Evolutionary conservation across 2,113 vertebrate genomes (phyloP).

Genomic region (Promerops cafer): DNA sequence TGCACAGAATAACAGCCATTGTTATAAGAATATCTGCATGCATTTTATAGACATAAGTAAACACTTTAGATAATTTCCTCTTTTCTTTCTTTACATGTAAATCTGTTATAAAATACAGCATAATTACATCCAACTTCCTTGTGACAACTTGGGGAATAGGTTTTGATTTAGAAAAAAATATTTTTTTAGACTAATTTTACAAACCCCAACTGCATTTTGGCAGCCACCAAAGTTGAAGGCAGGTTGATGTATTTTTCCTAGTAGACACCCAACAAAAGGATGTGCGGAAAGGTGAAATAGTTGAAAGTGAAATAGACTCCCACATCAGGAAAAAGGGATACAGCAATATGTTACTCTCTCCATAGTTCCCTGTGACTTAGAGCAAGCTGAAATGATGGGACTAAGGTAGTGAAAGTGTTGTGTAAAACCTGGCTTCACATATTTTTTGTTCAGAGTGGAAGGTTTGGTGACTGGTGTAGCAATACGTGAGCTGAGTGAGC

Average conservation of each 20-base stretch:
- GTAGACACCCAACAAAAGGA: neutral
- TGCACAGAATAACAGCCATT: neutral
- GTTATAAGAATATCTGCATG: neutral
- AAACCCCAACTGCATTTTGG: neutral
- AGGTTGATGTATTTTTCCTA: neutral
- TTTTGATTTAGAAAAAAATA: neutral
- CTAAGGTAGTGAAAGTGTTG: neutral
- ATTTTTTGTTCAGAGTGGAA: neutral
- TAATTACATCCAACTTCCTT: neutral
- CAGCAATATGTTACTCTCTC: neutral
- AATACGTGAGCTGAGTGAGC: neutral
- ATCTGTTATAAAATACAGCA: neutral
- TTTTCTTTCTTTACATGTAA: neutral
- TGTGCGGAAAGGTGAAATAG: neutral
- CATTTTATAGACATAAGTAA: neutral
- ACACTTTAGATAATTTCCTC: neutral
- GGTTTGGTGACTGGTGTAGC: neutral
- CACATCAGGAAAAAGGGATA: neutral
- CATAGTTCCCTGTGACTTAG: neutral
- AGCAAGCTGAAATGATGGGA: neutral
- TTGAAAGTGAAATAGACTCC: neutral
- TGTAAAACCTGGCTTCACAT: neutral
- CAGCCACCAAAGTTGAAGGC: neutral
- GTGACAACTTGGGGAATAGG: neutral
- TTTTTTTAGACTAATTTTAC: neutral